Evolutionary conservation across 2,888 invertebrate genomes (phyloP), one percentile per base, ranked within the genome.

Genomic region (Apodemia hepburni): DNA sequence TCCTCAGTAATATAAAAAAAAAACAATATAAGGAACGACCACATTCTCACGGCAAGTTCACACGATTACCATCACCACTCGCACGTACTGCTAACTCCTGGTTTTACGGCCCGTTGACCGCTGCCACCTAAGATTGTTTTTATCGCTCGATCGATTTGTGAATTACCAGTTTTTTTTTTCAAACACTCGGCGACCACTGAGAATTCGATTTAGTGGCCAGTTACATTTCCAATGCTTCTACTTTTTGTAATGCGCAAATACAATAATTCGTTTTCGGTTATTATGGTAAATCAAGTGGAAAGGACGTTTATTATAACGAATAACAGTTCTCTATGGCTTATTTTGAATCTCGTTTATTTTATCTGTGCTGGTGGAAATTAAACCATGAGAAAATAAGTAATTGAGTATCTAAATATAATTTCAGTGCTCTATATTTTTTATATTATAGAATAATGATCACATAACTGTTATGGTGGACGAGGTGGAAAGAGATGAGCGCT

Each of bases 81-180:
- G 74, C 84, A 83, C 84, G 85, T 82, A 80, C 69, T 71, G 70
- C 74, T 54, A 47, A 47, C 81, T 80, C 74, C 81, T 80, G 88
- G 87, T 85, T 87, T 82, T 77, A 85, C 85, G 87, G 79, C 85
- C 87, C 82, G 87, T 87, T 87, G 87, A 65, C 70, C 70, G 65
- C 70, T 69, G 65, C 65, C 64, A 70, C 64, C 74, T 71, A 71
- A 69, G 68, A 70, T 70, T 73, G 69, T 72, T 73, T 75, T 74
- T 74, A 71, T 69, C 68, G 68, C 67, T 65, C 69, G 70, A 74
- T 71, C 71, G 72, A 70, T 74, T 72, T 71, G 68, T 72, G 72
- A 72, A 71, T 71, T 75, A 76, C 69, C 67, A 68, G 61, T 61
- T 71, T 65, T 68, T 68, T 68, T 69, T 65, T 68, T 62, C 61